A percentile compares a stretch with the other conserved stretches of the same genome.
Evolutionary conservation across 2,797 vertebrate genomes (phyloP).

Genomic region (Pteronotus mesoamericanus): DNA sequence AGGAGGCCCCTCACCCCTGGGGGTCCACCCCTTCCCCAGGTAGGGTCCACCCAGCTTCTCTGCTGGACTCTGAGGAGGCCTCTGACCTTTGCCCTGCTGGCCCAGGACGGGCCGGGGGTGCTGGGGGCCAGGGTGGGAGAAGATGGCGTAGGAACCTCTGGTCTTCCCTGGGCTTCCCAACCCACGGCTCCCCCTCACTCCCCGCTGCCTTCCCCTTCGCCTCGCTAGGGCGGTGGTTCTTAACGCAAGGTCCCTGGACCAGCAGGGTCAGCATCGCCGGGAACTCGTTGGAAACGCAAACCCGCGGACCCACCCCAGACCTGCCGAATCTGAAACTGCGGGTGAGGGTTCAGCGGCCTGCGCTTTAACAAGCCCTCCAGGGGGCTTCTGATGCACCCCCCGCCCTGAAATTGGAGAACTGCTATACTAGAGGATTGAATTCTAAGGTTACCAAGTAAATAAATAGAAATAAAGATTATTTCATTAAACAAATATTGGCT

Average conservation of each 20-base stretch:
- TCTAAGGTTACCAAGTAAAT: neutral
- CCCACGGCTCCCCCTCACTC: rapidly evolving
- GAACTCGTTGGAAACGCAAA: neutral
- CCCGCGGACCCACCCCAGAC: neutral
- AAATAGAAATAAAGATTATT: neutral
- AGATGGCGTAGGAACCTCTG: neutral
- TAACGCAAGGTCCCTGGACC: neutral
- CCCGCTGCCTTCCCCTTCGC: too few relatives aligned
- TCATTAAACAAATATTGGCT: neutral
- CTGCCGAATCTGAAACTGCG: neutral
- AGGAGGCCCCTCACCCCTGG: slow-evolving; percentile 43
- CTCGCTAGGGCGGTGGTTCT: rapidly evolving
- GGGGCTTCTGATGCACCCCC: neutral
- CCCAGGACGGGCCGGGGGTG: neutral
- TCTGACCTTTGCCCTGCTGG: neutral
- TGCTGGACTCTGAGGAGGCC: neutral
- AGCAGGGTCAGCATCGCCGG: neutral
- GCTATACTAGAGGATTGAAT: neutral
- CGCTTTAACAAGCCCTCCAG: neutral
- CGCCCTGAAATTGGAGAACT: neutral
- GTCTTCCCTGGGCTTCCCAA: neutral
- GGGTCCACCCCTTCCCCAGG: neutral
- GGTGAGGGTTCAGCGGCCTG: neutral
- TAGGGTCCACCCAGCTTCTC: neutral
- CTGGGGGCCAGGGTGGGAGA: neutral